Conservation (phyloP, 2,888 invertebrate species). For the Pachymerium ferrugineum region DNA sequence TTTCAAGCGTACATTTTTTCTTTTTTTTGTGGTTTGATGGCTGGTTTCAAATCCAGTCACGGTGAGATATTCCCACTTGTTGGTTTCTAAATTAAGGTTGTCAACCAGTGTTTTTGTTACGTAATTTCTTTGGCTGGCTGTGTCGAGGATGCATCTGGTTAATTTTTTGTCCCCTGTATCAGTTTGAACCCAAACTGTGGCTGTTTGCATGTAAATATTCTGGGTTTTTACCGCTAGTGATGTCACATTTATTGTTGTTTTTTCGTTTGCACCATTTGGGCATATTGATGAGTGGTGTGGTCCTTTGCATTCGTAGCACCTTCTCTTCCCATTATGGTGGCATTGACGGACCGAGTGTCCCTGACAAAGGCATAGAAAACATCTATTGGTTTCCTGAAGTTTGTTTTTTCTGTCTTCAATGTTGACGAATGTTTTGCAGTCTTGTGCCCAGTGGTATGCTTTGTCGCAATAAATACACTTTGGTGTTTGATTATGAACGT, state of each 20-base stretch:
- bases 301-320: not conserved
- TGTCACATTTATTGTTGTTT: not conserved
- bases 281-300: not conserved
- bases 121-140: not conserved
- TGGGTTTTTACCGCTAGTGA: not conserved
- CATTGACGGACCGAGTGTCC: not conserved
- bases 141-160: not conserved
- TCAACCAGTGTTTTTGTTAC: not conserved
- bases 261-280: too few relatives aligned
- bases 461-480: not conserved
- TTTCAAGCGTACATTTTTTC: not conserved
- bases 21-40: not conserved
- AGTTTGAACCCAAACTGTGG: not conserved
- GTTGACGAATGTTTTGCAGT: not conserved
- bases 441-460: not conserved
- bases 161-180: not conserved
- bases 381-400: not conserved
- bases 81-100: not conserved
- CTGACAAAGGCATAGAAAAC: not conserved
- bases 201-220: not conserved
- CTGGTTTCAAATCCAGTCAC: not conserved
- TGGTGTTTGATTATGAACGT: not conserved
- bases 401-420: not conserved
- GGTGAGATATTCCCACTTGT: not conserved
- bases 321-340: not conserved